phyloP scores from a whole-genome alignment of 2,888 invertebrate genomes.

The Daptonema setosum region DNA sequence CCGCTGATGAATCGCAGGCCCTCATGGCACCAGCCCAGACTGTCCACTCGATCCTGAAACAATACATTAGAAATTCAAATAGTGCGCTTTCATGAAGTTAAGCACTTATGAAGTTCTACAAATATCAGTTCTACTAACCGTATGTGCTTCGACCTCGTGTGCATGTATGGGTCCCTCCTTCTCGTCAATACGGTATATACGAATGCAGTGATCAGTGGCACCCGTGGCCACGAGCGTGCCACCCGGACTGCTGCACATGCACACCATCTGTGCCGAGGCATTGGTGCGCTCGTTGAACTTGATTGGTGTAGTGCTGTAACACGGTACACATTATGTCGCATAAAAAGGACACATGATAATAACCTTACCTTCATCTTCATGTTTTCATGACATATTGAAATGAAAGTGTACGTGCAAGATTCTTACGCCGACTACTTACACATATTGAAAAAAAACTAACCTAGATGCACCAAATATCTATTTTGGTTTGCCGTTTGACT shows the following conservation, averaged over 20 bases:
- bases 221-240: slow-evolving; percentile 78
- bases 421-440: too few species aligned
- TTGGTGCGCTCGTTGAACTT: slow-evolving; percentile 75
- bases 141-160: slow-evolving; percentile 54
- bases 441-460: too few species aligned
- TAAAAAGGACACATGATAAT: slow-evolving; percentile 6
- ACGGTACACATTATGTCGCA: background rate
- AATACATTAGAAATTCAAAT: too few species aligned
- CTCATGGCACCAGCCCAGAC: slow-evolving; percentile 75
- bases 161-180: slow-evolving; percentile 43
- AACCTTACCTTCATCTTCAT: background rate
- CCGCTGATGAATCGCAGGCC: slow-evolving; percentile 75
- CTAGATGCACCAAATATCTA: too few species aligned
- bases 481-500: too few species aligned
- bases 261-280: slow-evolving; percentile 86
- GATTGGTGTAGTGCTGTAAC: slow-evolving; percentile 53
- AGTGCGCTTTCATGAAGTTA: too few species aligned
- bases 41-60: slow-evolving; percentile 62
- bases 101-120: too few species aligned
- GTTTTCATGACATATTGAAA: too few species aligned
- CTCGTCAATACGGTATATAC: slow-evolving; percentile 58
- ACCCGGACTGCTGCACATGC: slow-evolving; percentile 59
- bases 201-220: slow-evolving; percentile 73
- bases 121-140: too few species aligned
- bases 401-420: too few species aligned